Base-by-base conservation (phyloP, 2,113 vertebrate species). In the Ifrita kowaldi region DNA sequence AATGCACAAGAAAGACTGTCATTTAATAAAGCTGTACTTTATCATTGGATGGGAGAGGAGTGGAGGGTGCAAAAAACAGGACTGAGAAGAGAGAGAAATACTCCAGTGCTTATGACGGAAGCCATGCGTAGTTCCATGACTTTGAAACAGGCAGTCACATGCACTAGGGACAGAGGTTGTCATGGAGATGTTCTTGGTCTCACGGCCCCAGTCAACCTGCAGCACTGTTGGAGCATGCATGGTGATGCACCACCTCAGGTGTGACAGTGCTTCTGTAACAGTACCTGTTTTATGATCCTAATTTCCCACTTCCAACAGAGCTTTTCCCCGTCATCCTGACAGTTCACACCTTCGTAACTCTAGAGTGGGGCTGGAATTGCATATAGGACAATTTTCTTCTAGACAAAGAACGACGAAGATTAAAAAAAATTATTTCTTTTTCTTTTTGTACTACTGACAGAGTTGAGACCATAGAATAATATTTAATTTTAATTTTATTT, bases 401-500 rank as follows among this genome's bases (percentile, higher is more conserved):
- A 6, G 18, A 30, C 15, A 84, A 47, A 47, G 28, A 64, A 33
- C 22, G 63, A 78, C 57, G 37, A 91, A 41, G 4, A 26, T 47
- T 55, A 3, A 11, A 49, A n/a, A 44, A 47, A 3, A 0, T 6
- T 3, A 6, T 13, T 13, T 8, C 26, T 33, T 53, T 46, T 27
- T 26, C 26, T 32, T 35, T 60, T 73, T 19, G 1, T 21, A 16
- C 42, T 82, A 52, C 39, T 86, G 11, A 69, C 6, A 57, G 8
- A 87, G 10, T 13, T 26, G 15, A 26, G 21, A 63, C 5, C 14
- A 30, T 22, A 63, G 27, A 47, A 35, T 0, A 77, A 1, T 30
- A 27, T 75, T 52, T 67, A n/a, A 37, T 73, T 87, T 88, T 33
- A 71, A 63, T 53, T 70, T 19, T 3, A 8, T 56, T 60, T 84